A percentile compares a stretch with the other conserved stretches of the same genome.
These are phyloP conservation scores for Goniozus legneri DNA, from an alignment of 1,140 invertebrate genomes.

Conservation along the genomic window DNA sequence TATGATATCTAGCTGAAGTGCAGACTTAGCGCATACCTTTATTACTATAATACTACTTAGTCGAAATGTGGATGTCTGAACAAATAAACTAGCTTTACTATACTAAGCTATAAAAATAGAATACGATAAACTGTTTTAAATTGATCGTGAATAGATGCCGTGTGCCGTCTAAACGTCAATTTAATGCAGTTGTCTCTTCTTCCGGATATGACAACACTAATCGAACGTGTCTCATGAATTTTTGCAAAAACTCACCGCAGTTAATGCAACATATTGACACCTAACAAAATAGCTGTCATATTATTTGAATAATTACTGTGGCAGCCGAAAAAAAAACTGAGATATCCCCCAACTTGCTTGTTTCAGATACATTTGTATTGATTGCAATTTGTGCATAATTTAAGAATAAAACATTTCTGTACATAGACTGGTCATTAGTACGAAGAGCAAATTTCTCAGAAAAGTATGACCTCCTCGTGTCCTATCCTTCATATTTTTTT, in stretches of 20 bases:
- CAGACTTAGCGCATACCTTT: constrained; percentile 57
- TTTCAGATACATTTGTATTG: constrained; percentile 60
- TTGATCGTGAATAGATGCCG: constrained; percentile 28
- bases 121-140: constrained; percentile 45
- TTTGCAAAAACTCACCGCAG: constrained; percentile 42
- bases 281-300: constrained; percentile 49
- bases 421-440: constrained; percentile 48
- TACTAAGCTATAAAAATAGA: constrained; percentile 55
- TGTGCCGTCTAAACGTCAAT: constrained; percentile 24
- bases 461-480: no score
- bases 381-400: constrained; percentile 60
- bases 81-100: constrained; percentile 56
- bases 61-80: constrained; percentile 57
- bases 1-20: constrained; percentile 56
- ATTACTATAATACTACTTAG: constrained; percentile 57
- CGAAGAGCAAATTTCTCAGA: constrained; percentile 23
- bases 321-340: constrained; percentile 52
- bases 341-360: constrained; percentile 58
- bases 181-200: constrained; percentile 48
- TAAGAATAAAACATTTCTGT: constrained; percentile 60
- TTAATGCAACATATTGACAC: constrained; percentile 50
- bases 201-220: constrained; percentile 56
- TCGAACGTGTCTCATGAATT: constrained; percentile 53
- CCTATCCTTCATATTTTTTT: no score
- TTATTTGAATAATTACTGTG: constrained; percentile 50